phyloP scores from a whole-genome alignment of 2,113 vertebrate genomes.

The Protobothrops flavoviridis region DNA sequence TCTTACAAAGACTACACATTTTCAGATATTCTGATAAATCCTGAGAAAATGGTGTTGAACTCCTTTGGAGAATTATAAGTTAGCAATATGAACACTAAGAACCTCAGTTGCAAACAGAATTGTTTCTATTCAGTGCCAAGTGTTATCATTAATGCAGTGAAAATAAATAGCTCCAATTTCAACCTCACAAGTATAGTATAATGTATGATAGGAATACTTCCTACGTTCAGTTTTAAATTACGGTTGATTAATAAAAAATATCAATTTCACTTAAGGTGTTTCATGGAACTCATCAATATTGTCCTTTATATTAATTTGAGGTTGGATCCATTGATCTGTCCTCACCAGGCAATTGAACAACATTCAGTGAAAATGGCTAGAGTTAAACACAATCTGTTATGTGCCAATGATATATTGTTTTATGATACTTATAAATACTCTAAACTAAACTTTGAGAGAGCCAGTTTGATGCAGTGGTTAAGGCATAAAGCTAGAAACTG shows the following conservation, averaged over 20 bases:
- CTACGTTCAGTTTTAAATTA: neutral
- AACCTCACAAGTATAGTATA: slow-evolving; percentile 1
- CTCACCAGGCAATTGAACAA: neutral
- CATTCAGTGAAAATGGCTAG: neutral
- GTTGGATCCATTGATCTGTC: neutral
- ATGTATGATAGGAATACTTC: neutral
- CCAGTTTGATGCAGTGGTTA: neutral
- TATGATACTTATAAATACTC: neutral
- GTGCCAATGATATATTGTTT: neutral
- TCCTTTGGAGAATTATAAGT: neutral
- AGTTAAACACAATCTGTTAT: neutral
- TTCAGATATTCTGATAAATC: neutral
- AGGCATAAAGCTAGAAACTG: neutral
- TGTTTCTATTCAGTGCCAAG: neutral
- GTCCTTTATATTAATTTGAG: neutral
- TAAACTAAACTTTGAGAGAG: neutral
- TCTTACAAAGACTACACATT: neutral
- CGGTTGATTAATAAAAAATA: slow-evolving; percentile 29
- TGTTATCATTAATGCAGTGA: neutral
- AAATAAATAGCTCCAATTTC: slow-evolving; percentile 20
- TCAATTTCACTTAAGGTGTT: slow-evolving; percentile 9
- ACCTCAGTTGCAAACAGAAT: neutral
- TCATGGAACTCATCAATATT: neutral
- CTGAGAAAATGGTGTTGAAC: neutral
- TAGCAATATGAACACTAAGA: neutral